Evolutionary conservation across 2,888 invertebrate species (phyloP).

Genomic region (Fabriciana adippe): DNA sequence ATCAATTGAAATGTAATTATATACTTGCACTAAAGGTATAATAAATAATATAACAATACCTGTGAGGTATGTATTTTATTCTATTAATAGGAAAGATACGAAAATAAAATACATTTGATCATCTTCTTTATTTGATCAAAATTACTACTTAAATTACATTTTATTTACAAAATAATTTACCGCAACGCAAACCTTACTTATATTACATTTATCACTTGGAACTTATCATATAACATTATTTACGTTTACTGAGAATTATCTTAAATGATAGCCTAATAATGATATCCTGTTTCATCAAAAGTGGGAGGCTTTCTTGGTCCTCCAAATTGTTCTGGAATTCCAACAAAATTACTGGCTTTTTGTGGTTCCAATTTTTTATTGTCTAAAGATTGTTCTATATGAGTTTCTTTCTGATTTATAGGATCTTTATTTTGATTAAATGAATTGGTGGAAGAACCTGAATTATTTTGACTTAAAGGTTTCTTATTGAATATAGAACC

Average conservation of each 20-base stretch:
- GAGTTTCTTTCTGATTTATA: not conserved
- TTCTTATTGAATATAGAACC: not conserved
- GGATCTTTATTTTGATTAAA: constrained; percentile 5
- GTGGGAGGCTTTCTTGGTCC: constrained; percentile 63
- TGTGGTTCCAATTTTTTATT: constrained; percentile 17
- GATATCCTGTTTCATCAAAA: constrained; percentile 68
- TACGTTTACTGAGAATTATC: constrained; percentile 1
- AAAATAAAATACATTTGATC: constrained; percentile 2
- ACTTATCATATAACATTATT: constrained; percentile 15
- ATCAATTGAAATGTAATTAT: no score
- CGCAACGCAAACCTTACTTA: constrained; percentile 29
- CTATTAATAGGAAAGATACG: not conserved
- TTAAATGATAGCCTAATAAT: constrained; percentile 25
- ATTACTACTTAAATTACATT: constrained; percentile 4
- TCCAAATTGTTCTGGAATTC: constrained; percentile 61
- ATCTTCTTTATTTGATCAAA: constrained; percentile 8
- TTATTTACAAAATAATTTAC: constrained; percentile 40
- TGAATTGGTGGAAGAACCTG: not conserved
- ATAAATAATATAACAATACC: no score
- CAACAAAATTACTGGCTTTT: constrained; percentile 45
- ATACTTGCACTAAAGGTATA: no score
- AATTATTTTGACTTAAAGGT: not conserved
- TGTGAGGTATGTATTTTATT: no score
- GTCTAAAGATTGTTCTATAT: not conserved
- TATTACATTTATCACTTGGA: constrained; percentile 21